Percentiles rank a stretch among this genome's conserved stretches.
Conservation (phyloP, 2,888 invertebrate genomes). For the Cylindroiulus punctatus region DNA sequence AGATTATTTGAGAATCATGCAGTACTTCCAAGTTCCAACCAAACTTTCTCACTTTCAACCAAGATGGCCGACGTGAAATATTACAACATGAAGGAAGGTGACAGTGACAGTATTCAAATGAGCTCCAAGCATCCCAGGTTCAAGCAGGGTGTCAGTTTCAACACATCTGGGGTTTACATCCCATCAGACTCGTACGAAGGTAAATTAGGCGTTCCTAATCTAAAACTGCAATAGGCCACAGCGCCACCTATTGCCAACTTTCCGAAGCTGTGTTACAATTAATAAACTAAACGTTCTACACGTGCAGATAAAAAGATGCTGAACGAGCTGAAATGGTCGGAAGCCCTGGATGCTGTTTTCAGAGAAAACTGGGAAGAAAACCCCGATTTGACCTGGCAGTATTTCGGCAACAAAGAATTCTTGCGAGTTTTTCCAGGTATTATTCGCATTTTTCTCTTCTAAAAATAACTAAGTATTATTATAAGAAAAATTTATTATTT, state of each 20-base stretch:
- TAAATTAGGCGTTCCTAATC: not conserved
- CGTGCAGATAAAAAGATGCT: conserved; percentile 59
- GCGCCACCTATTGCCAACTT: not conserved
- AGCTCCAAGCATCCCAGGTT: not conserved
- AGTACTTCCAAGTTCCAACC: too few relatives aligned
- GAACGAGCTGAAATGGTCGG: conserved; percentile 68
- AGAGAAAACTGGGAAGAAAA: conserved; percentile 64
- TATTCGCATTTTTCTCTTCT: not conserved
- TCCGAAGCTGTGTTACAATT: not conserved
- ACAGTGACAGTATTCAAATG: not conserved
- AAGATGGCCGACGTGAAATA: not conserved
- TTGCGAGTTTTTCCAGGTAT: conserved; percentile 22
- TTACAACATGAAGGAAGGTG: not conserved
- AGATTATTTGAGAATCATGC: too few relatives aligned
- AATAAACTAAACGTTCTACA: not conserved
- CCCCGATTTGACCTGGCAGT: conserved; percentile 68
- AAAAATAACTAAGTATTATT: not conserved
- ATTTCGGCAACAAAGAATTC: conserved; percentile 65
- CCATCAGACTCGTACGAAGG: conserved; percentile 69
- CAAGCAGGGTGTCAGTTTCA: conserved; percentile 1
- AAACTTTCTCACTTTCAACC: not conserved
- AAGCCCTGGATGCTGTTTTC: conserved; percentile 66
- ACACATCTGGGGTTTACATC: conserved; percentile 67
- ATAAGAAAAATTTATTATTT: too few relatives aligned
- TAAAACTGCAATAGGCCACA: not conserved